Base-by-base conservation (phyloP, 92 coral and sea anemone genomes). In the Epizoanthus rinbou region DNA sequence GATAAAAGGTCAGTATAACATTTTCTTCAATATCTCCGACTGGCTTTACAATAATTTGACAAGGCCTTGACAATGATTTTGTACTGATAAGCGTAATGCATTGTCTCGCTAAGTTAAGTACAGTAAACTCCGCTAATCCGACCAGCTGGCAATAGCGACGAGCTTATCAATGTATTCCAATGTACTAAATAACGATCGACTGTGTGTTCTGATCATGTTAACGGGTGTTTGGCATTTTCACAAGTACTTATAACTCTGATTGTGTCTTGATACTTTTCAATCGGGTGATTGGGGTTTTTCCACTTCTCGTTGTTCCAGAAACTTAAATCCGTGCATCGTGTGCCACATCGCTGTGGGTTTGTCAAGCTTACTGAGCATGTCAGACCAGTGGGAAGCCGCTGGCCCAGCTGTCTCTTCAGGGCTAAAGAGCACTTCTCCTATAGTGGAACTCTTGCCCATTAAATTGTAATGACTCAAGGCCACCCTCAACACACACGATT, bases 291-390 rank as follows among this genome's bases (percentile, higher is more conserved):
- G 75, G 21, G 93, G 97, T 53, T 87, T 76, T 69, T 85, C 86
- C 25, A 83, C 92, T n/a, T 88, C 97, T 23, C 92, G 80, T 6
- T 87, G 80, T 60, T 93, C 97, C 31, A 90, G 86, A 60, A 91
- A 91, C 50, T 88, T 93, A 66, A 93, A 93, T 19, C 97, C 97
- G n/a, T 90, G 80, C 19, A 93, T 52, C 15, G 93, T 91, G 81
- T 93, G 97, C 97, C 97, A 93, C 97, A 93, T 93, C 3, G 94
- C 87, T 62, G 87, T 91, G 45, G 92, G 85, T 28, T 88, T 91
- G 57, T 87, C 92, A 8, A 87, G 89, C 84, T 86, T 84, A 52
- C 88, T 80, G 71, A 89, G 91, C 85, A 93, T 87, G 82, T 86
- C 88, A 45, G 79, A 47, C 97, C 97, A 93, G 73, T 93, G 97